Evolutionary conservation across 2,888 invertebrate species (phyloP).

Genomic region (Himalopsyche anomala): DNA sequence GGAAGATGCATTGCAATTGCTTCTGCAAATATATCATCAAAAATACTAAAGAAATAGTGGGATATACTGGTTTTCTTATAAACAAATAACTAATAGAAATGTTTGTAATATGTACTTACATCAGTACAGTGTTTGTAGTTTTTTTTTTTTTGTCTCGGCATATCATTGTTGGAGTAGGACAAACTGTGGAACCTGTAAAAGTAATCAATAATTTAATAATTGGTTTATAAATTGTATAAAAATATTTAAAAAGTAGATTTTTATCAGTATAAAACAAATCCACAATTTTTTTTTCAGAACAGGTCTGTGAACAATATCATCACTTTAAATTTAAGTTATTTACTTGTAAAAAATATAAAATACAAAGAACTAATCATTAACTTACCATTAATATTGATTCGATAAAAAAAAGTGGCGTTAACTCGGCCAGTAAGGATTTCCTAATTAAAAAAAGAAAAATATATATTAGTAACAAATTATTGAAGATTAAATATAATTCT

Average conservation of each 20-base stretch:
- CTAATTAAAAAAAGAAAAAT: not conserved
- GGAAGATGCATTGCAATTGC: slow-evolving; percentile 63
- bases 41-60: no score
- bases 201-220: not conserved
- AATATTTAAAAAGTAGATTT: not conserved
- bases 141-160: no score
- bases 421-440: not conserved
- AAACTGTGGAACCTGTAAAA: not conserved
- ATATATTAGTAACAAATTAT: not conserved
- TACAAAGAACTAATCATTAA: not conserved
- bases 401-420: not conserved
- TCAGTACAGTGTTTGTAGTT: no score
- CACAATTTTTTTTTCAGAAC: slow-evolving; percentile 50
- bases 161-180: no score
- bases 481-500: not conserved
- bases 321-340: slow-evolving; percentile 44
- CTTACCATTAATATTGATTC: not conserved
- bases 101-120: no score
- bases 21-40: no score
- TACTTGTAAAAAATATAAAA: not conserved
- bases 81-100: no score
- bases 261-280: slow-evolving; percentile 17
- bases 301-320: slow-evolving; percentile 61
- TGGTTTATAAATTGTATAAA: not conserved
- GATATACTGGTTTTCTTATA: no score